A percentile compares a stretch with the other conserved stretches of the same genome.
Evolutionary conservation across 2,888 invertebrate genomes (phyloP).

Genomic region (Phortica magna): DNA sequence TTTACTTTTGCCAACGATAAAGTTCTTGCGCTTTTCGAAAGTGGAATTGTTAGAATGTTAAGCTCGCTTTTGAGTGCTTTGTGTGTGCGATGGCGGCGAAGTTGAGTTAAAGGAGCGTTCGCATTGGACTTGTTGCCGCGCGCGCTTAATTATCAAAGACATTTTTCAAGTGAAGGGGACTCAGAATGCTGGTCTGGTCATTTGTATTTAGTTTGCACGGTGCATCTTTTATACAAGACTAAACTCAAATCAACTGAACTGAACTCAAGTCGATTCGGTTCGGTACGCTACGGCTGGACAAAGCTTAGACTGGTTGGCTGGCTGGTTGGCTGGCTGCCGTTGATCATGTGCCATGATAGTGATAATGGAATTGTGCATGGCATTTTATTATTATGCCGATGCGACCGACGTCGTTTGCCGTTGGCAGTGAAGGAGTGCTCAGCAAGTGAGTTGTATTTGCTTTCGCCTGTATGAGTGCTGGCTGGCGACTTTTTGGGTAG

Average conservation of each 20-base stretch:
- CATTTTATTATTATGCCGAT: constrained; percentile 32
- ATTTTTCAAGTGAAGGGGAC: constrained; percentile 50
- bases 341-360: constrained; percentile 25
- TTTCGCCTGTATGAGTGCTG: not conserved
- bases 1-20: constrained; percentile 49
- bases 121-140: constrained; percentile 34
- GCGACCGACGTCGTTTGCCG: not conserved
- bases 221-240: not conserved
- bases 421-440: constrained; percentile 53
- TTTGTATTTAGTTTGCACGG: constrained; percentile 7
- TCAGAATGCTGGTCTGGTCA: constrained; percentile 12
- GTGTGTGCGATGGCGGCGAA: not conserved
- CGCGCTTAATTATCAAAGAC: constrained; percentile 70
- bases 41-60: constrained; percentile 69
- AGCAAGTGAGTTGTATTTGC: not conserved
- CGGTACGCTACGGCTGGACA: constrained; percentile 51
- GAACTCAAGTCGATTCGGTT: not conserved
- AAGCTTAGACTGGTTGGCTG: constrained; percentile 41
- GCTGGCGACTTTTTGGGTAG: constrained; percentile 13
- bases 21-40: constrained; percentile 69
- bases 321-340: constrained; percentile 43
- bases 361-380: constrained; percentile 36
- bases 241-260: not conserved
- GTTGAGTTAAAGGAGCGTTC: not conserved
- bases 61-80: not conserved